Base-by-base conservation (phyloP, 2,113 vertebrate genomes). In the Hippoglossus stenolepis region DNA sequence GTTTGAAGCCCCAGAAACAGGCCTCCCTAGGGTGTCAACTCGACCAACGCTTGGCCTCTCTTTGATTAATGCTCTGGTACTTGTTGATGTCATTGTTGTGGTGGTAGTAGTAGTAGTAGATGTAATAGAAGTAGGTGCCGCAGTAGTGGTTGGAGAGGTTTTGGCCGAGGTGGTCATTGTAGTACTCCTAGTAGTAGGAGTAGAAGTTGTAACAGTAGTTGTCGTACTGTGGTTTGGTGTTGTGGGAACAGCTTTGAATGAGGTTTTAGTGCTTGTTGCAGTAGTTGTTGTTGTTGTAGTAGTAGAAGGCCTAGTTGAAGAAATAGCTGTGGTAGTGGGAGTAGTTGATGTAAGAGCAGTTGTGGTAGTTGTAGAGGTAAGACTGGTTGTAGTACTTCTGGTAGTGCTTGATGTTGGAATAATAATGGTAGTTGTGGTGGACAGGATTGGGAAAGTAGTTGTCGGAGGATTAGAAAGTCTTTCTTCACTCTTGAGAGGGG, bases 11-110 rank as follows among this genome's bases (percentile, higher is more conserved):
- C 80, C 75, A 83, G 89, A 66, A 74, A 64, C 88, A 61, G 78
- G 87, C 35, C 83, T 89, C 49, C 63, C 78, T 59, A 65, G 90
- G 60, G 66, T 85, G 24, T 82, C 78, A 56, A 80, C 77, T 0
- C 74, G 79, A 13, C 62, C 71, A 47, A 47, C 0, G 1, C 26
- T 77, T 18, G 73, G 71, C 63, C 54, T 87, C 59, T 73, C 76
- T 70, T 28, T 70, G 64, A 75, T 51, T 59, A 75, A 70, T 31
- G 68, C 23, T 77, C 65, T 75, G 23, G 85, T 66, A 68, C 71
- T 80, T 65, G 57, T 67, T 70, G 72, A n/a, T 68, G 54, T 77
- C 23, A 18, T 53, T 73, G 57, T 70, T 68, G 65, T 77, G 0
- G 67, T 68, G 2, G 66, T 65, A 38, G 69, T 76, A n/a, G 67